These are phyloP conservation scores for Ranitomeya imitator DNA, from an alignment of 2,113 vertebrate genomes.

Conservation along the genomic window DNA sequence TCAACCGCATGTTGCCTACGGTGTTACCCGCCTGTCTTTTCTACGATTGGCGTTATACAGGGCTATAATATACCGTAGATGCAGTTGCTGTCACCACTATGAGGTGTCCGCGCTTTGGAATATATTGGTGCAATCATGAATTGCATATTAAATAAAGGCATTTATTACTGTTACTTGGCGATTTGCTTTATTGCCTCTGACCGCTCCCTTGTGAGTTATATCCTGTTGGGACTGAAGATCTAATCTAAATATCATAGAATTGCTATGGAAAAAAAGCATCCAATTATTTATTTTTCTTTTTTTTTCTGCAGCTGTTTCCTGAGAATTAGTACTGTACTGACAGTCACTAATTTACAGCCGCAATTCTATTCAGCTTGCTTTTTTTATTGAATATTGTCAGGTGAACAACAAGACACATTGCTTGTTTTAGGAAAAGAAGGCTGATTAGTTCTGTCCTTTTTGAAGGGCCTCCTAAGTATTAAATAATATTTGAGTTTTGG, in stretches of 20 bases:
- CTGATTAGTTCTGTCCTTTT: too few relatives aligned
- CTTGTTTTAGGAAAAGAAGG: background rate
- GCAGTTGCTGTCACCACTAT: too few relatives aligned
- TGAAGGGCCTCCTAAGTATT: too few relatives aligned
- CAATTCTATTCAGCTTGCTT: background rate
- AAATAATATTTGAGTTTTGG: too few relatives aligned
- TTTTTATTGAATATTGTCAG: background rate
- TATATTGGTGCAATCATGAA: background rate
- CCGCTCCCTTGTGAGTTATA: background rate
- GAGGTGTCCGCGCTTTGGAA: background rate
- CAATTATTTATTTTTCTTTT: background rate
- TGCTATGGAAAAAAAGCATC: background rate
- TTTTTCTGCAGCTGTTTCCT: slow-evolving; percentile 20
- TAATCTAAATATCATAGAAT: slow-evolving; percentile 23
- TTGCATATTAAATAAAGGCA: background rate
- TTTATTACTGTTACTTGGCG: background rate
- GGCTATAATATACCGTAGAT: too few relatives aligned
- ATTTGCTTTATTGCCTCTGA: slow-evolving; percentile 1
- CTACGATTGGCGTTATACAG: too few relatives aligned
- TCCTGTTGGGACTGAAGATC: slow-evolving; percentile 10
- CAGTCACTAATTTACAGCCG: background rate
- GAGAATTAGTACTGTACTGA: background rate
- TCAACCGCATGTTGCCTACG: too few relatives aligned
- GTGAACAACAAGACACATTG: background rate
- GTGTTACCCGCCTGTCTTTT: too few relatives aligned